Base-by-base conservation (phyloP, 2,888 invertebrate genomes). In the Hirtodrosophila trivittata region DNA sequence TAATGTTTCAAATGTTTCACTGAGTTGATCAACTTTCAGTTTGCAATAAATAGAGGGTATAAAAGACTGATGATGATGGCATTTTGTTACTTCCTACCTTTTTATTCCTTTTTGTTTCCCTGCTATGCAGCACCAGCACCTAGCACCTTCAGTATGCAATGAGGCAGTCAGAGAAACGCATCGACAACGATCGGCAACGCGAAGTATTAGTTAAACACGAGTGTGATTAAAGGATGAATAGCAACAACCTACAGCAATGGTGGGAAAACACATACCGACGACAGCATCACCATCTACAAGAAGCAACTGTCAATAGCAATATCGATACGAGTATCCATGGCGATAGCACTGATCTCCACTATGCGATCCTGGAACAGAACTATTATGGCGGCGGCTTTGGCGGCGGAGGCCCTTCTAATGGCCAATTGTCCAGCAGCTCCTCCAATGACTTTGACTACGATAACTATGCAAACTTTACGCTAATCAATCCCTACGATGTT, bases 231-330 rank as follows among this genome's bases (percentile, higher is more conserved):
- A 84, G 74, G 62, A 88, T 88, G 87, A 86, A 78, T 70, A 77
- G 72, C 70, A 87, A 85, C 62, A 88, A 81, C 69, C 70, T 85
- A 68, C 85, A 87, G 64, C 76, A 88, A 88, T 89, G 89, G 88
- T 89, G 89, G 88, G 89, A 88, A 78, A 82, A 81, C 58, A 76
- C 80, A 63, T 80, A 87, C 71, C 83, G 71, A 55, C 77, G 86
- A 41, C 86, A 89, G 41, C 87, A 83, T n/a, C 69, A 68, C n/a
- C 58, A 49, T n/a, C 60, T 54, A 1, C 60, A 66, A 21, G 54
- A 46, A 35, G 7, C 57, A 26, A 66, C 72, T 1, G 16, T 72
- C 59, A 57, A 73, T 73, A 63, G 50, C 69, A 55, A 69, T 55
- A 41, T 39, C 54, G 52, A 56, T 57, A 46, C 25, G 30, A 58